Evolutionary conservation across 1,140 invertebrate genomes (phyloP), one percentile per base, ranked within the genome.

Genomic region (Drosophila biarmipes): DNA sequence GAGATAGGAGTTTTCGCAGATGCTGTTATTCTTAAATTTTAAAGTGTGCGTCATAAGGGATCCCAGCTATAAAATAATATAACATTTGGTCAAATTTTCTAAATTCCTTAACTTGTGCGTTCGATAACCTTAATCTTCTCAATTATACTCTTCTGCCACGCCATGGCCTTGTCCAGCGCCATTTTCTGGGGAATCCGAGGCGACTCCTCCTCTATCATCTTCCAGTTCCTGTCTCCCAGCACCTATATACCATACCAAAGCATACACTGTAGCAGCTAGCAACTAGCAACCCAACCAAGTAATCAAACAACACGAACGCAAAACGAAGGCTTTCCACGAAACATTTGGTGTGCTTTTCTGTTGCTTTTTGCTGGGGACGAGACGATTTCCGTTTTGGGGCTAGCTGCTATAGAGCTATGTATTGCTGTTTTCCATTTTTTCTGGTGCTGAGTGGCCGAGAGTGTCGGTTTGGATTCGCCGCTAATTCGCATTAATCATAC

Each of bases 401-500:
- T 48, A 67, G 57, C 57, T 67, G 42, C 62, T 63, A 31, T 61
- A 62, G 49, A 37, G 43, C 62, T 49, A 61, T 61, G 40, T 61
- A 29, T 72, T 40, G 19, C 34, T 51, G 49, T 52, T 31, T 52
- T 40, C n/a, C n/a, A n/a, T 35, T 43, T 49, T 63, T 34, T 15
- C 48, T 37, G 38, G 29, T 61, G 74, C 34, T 58, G 69, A 59
- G 63, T 76, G 73, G 55, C 40, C 49, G 45, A 69, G 67, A 71
- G 67, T 61, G 40, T 61, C 43, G 55, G 64, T 59, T 76, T 52
- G 49, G 38, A 66, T 64, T 75, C 54, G 66, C 61, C 61, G 79
- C 79, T 87, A 89, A 87, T 87, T 89, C 82, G 79, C 84, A 87
- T 87, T 87, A 87, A 87, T 87, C 82, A 87, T 89, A 87, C 82